These are phyloP conservation scores for Montipora foliosa DNA, from an alignment of 64 coral and sea anemone genomes.

Conservation along the genomic window DNA sequence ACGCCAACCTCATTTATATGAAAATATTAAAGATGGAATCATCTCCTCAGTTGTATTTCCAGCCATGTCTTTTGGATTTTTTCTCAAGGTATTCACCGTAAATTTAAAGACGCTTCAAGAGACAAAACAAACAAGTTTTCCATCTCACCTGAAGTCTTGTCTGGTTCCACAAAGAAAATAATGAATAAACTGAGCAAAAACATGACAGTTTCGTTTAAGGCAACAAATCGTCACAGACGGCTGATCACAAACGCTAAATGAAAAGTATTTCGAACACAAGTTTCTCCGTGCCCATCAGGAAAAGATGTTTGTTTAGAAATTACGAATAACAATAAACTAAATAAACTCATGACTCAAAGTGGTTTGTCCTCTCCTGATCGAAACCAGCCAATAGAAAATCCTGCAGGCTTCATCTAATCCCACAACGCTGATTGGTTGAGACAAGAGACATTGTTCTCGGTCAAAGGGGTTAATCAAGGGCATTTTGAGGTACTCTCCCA, in stretches of 20 bases:
- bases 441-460: neutral
- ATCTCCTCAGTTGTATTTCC: too few species aligned
- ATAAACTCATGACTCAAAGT: too few species aligned
- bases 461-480: neutral
- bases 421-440: neutral
- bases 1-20: too few species aligned
- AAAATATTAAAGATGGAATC: too few species aligned
- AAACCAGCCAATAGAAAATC: neutral
- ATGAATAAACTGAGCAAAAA: neutral
- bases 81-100: too few species aligned
- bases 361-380: conserved; percentile 22
- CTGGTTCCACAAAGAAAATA: neutral
- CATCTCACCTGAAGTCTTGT: neutral
- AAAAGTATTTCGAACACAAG: neutral
- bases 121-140: neutral
- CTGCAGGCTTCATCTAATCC: neutral
- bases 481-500: neutral
- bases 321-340: too few species aligned
- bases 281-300: too few species aligned
- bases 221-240: neutral
- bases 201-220: neutral
- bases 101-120: too few species aligned
- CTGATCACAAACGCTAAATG: neutral
- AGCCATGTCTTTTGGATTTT: too few species aligned
- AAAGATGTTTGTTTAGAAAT: too few species aligned